Conservation (phyloP, 2,888 invertebrate species). For the Nipponacmea schrenckii region DNA sequence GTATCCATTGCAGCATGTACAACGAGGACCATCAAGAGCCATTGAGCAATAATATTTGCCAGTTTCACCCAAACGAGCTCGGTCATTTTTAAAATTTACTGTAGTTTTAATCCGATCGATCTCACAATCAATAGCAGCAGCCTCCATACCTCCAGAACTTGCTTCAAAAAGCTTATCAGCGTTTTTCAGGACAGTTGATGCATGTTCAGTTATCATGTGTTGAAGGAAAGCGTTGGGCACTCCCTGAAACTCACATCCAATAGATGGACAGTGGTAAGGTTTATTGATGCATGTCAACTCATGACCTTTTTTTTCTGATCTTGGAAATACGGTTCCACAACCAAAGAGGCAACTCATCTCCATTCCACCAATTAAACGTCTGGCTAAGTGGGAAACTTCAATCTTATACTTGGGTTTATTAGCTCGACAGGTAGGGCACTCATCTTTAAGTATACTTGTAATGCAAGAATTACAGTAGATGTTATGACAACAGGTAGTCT, state of each 20-base stretch:
- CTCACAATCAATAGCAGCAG: background rate
- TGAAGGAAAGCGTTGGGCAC: background rate
- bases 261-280: background rate
- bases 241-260: background rate
- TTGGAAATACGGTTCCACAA: background rate
- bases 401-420: background rate
- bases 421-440: background rate
- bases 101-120: background rate
- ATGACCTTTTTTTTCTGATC: constrained; percentile 3
- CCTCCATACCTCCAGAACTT: background rate
- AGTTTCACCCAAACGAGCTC: background rate
- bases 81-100: background rate
- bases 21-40: background rate
- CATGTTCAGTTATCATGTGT: background rate
- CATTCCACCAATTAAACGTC: background rate
- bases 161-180: background rate
- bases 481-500: background rate
- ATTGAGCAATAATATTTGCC: background rate
- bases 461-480: background rate
- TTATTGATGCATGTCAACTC: background rate
- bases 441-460: background rate
- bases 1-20: background rate
- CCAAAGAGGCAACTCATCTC: background rate
- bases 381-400: background rate
- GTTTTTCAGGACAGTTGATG: background rate